phyloP scores from a whole-genome alignment of 2,888 invertebrate species.

The Rotaria magnacalcarata region DNA sequence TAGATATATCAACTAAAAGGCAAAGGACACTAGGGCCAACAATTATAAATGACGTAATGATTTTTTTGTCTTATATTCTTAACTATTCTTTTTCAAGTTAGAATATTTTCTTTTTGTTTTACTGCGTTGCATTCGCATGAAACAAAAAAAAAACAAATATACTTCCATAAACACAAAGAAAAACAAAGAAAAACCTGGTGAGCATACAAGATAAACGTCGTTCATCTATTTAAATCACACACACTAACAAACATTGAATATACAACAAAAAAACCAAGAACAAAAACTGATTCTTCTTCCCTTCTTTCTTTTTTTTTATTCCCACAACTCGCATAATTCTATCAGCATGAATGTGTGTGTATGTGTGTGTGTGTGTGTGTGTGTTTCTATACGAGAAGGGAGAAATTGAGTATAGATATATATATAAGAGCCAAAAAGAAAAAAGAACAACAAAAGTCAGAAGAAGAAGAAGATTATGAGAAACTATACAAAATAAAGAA shows the following conservation, averaged over 20 bases:
- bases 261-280: constrained; percentile 16
- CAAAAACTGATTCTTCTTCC: constrained; percentile 11
- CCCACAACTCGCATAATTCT: constrained; percentile 16
- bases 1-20: neutral
- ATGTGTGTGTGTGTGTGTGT: constrained; percentile 15
- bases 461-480: constrained; percentile 11
- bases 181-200: neutral
- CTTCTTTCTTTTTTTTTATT: neutral
- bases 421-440: neutral
- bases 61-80: neutral
- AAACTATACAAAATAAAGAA: constrained; percentile 23
- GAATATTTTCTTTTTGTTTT: constrained; percentile 1
- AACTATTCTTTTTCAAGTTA: neutral
- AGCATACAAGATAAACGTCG: constrained; percentile 21
- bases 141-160: constrained; percentile 10
- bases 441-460: constrained; percentile 7
- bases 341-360: neutral
- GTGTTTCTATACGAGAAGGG: constrained; percentile 15
- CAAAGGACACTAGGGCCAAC: neutral
- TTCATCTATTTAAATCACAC: constrained; percentile 22
- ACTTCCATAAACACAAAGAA: constrained; percentile 21
- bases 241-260: constrained; percentile 18
- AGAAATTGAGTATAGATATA: neutral
- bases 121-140: neutral
- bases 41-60: neutral